A percentile compares a stretch with the other conserved stretches of the same genome.
Evolutionary conservation across 2,797 vertebrate species (phyloP).

Genomic region (Myotis vivesi): DNA sequence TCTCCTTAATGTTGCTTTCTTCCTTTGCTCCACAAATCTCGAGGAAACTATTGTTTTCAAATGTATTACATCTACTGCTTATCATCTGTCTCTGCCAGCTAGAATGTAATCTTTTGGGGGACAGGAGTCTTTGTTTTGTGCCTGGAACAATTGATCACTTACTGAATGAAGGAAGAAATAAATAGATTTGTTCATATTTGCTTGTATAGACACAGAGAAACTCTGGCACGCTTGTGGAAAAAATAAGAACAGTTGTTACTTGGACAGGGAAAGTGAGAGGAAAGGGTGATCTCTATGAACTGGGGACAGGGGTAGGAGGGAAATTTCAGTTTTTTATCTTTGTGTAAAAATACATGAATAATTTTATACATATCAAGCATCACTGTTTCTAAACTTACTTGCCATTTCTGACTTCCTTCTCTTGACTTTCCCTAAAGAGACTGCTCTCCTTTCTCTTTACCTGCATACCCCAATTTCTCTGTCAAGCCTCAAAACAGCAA

Average conservation of each 20-base stretch:
- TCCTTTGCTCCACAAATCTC: background rate
- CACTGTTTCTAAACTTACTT: background rate
- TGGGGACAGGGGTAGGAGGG: background rate
- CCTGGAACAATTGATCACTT: background rate
- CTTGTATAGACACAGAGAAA: background rate
- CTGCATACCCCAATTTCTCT: constrained; percentile 24
- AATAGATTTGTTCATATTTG: background rate
- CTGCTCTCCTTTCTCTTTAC: background rate
- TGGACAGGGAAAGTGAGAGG: background rate
- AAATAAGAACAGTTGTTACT: background rate
- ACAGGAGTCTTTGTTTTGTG: background rate
- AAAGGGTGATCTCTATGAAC: background rate
- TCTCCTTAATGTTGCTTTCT: background rate
- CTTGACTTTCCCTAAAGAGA: background rate
- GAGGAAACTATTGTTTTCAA: background rate
- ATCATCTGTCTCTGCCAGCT: constrained; percentile 12
- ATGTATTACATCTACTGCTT: background rate
- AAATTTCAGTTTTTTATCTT: constrained; percentile 5
- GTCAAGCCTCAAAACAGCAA: constrained; percentile 58
- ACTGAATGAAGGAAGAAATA: constrained; percentile 2
- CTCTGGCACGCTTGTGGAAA: background rate
- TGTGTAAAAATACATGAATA: background rate
- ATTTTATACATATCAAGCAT: background rate
- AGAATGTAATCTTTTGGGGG: background rate
- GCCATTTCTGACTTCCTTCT: background rate